Evolutionary conservation across 1,140 invertebrate species (phyloP).

Genomic region (Mesaphorura yosii): DNA sequence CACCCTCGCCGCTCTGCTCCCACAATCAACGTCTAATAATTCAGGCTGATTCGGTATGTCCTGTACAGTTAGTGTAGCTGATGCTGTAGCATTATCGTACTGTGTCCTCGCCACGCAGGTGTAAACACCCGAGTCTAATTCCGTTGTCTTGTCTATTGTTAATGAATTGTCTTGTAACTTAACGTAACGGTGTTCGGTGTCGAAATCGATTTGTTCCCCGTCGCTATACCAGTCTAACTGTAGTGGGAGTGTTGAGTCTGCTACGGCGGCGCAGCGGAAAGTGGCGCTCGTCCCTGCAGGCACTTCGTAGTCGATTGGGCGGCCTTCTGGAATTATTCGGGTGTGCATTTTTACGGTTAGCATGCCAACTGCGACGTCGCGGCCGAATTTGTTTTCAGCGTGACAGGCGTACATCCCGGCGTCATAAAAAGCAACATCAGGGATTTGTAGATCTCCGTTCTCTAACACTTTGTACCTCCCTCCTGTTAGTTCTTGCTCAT

Average conservation of each 20-base stretch:
- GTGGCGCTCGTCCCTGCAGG: slow-evolving; percentile 76
- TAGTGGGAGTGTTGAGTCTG: slow-evolving; percentile 65
- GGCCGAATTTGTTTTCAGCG: slow-evolving; percentile 85
- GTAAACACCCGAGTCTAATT: slow-evolving; percentile 87
- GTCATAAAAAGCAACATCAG: slow-evolving; percentile 68
- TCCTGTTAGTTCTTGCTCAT: slow-evolving; percentile 67
- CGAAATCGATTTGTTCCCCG: slow-evolving; percentile 73
- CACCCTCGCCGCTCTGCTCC: slow-evolving; percentile 56
- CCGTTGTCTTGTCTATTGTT: slow-evolving; percentile 83
- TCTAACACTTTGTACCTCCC: slow-evolving; percentile 41
- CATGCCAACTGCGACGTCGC: slow-evolving; percentile 57
- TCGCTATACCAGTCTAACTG: slow-evolving; percentile 80
- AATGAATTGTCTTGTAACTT: slow-evolving; percentile 80
- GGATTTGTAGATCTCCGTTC: slow-evolving; percentile 74
- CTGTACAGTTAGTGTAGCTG: slow-evolving; percentile 84
- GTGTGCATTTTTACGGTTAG: slow-evolving; percentile 54
- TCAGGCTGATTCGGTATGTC: slow-evolving; percentile 85
- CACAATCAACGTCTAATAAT: slow-evolving; percentile 53
- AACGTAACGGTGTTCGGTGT: slow-evolving; percentile 67
- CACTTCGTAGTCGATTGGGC: slow-evolving; percentile 85
- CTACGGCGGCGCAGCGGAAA: slow-evolving; percentile 82
- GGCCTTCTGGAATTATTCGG: slow-evolving; percentile 52
- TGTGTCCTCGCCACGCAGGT: slow-evolving; percentile 89
- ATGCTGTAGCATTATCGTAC: slow-evolving; percentile 67
- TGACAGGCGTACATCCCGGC: slow-evolving; percentile 80